Evolutionary conservation across 2,113 vertebrate genomes (phyloP), one percentile per base, ranked within the genome.

Genomic region (Cololabis saira): DNA sequence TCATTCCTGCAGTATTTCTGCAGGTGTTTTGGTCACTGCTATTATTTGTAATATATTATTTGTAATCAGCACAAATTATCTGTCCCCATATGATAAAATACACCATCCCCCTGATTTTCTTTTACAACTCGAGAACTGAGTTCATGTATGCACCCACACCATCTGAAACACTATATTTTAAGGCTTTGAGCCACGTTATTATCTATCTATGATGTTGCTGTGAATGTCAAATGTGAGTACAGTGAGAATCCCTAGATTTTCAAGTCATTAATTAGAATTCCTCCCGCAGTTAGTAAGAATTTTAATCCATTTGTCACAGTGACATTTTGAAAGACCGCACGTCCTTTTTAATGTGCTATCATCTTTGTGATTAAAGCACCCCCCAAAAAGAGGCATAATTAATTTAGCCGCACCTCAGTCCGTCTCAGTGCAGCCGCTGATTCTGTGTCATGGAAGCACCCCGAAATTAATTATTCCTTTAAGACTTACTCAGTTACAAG

Each of bases 381-480:
- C 37, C 22, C 4, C 19, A 15, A 48, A 65, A 48, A 19, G 9
- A 24, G 4, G 55, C 5, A 4, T 45, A 16, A 53, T 58, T 53
- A 4, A 19, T 61, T 66, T 37, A 24, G n/a, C 37, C 60, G 42
- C 62, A 41, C 19, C 51, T 56, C 37, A 30, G 3, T 0, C 2
- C 19, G 27, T 67, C 67, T 54, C 8, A 12, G 9, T 65, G n/a
- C 41, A 43, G n/a, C 33, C 27, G 41, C 43, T 56, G 10, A 47
- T 21, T 48, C 14, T 53, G 4, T 47, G n/a, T 40, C 14, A 42
- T 10, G 8, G 48, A 69, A 5, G 49, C 69, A 37, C 71, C 69
- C 14, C 42, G 60, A 54, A 80, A 59, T 55, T 56, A 81, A 61
- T 56, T 57, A 64, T 78, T 71, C 74, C 42, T 51, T 44, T 67